These are phyloP conservation scores for Pionites leucogaster DNA, from an alignment of 2,113 vertebrate genomes.

Conservation along the genomic window DNA sequence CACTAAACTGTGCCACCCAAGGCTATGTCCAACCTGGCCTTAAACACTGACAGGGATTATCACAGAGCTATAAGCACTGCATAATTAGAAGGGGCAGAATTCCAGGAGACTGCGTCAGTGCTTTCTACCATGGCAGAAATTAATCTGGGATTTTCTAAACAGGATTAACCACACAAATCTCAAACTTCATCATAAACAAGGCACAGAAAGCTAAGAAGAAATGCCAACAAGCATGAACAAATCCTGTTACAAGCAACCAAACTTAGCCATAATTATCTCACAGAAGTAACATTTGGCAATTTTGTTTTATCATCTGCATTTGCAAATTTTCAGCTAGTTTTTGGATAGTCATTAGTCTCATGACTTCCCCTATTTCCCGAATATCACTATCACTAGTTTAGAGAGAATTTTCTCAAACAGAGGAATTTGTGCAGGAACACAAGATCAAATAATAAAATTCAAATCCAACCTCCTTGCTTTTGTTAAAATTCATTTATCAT, in stretches of 20 bases:
- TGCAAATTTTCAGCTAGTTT: not conserved
- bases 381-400: not conserved
- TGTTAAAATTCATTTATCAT: slow-evolving; percentile 7
- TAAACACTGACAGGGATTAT: not conserved
- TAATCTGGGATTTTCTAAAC: not conserved
- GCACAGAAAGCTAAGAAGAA: not conserved
- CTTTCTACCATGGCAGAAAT: not conserved
- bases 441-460: slow-evolving; percentile 6
- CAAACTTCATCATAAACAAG: not conserved
- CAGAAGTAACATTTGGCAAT: not conserved
- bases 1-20: too few relatives aligned
- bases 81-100: not conserved
- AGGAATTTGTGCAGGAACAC: not conserved
- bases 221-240: not conserved
- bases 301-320: not conserved
- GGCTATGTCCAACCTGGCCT: too few relatives aligned
- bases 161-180: not conserved
- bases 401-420: not conserved
- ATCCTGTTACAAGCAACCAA: not conserved
- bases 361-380: not conserved
- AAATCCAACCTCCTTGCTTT: not conserved
- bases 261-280: not conserved
- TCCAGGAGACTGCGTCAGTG: not conserved
- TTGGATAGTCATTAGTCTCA: not conserved
- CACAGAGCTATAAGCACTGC: not conserved